A percentile compares a stretch with the other conserved stretches of the same genome.
Evolutionary conservation across 2,113 vertebrate genomes (phyloP).

Genomic region (Emydocephalus ijimae): DNA sequence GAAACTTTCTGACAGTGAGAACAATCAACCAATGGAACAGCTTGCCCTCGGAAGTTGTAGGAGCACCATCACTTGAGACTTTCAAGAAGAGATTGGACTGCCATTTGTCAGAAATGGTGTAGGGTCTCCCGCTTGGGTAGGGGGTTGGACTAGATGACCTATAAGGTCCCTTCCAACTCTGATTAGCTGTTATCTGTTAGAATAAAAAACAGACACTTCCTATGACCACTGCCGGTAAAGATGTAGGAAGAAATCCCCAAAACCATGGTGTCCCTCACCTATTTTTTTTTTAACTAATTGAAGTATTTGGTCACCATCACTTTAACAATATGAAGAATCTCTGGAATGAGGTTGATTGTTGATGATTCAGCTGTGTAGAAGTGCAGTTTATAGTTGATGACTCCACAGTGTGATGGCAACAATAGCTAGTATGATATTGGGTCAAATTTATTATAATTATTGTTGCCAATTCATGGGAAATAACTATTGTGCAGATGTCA

Average conservation of each 20-base stretch:
- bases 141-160: too few relatives aligned
- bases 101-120: too few relatives aligned
- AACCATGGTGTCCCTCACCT: background rate
- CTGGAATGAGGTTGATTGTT: background rate
- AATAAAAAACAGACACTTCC: background rate
- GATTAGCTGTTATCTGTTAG: too few relatives aligned
- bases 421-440: background rate
- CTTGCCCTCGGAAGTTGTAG: too few relatives aligned
- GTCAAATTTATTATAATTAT: background rate
- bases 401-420: background rate
- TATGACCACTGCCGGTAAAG: background rate
- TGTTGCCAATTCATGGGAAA: background rate
- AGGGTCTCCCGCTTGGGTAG: too few relatives aligned
- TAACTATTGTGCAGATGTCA: background rate
- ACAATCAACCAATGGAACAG: too few relatives aligned
- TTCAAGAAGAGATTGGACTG: too few relatives aligned
- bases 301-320: background rate
- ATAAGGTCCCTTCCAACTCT: too few relatives aligned
- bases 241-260: background rate
- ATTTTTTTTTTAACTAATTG: background rate
- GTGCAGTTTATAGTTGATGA: background rate
- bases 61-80: too few relatives aligned
- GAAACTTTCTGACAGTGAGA: too few relatives aligned
- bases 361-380: background rate
- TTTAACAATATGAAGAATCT: background rate